Percentiles rank a stretch among this genome's conserved stretches.
phyloP scores from a whole-genome alignment of 2,797 vertebrate genomes.

The Thunnus albacares region DNA sequence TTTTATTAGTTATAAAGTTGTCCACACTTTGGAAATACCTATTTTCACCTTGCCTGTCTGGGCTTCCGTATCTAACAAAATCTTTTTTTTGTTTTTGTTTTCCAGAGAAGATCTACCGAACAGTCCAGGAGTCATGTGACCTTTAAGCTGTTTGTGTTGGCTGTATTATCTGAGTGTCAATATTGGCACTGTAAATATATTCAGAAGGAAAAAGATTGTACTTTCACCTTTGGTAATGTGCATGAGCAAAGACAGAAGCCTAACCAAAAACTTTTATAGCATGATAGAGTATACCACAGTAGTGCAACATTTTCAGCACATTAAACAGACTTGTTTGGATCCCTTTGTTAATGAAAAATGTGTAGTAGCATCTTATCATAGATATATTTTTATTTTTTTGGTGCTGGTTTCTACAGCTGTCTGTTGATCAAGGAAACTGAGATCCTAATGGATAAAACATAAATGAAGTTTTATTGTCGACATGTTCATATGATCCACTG shows the following conservation, averaged over 20 bases:
- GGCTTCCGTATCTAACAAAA: background rate
- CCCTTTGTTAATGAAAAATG: background rate
- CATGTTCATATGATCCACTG: background rate
- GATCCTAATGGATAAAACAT: too few species aligned
- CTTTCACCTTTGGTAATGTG: conserved; percentile 20
- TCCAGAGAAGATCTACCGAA: conserved; percentile 11
- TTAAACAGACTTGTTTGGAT: background rate
- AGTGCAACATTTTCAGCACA: background rate
- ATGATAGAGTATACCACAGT: background rate
- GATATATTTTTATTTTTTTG: background rate
- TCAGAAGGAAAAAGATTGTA: background rate
- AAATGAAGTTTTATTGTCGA: background rate
- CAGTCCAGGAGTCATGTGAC: conserved; percentile 1
- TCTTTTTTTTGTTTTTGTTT: background rate
- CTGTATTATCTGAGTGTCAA: conserved; percentile 30
- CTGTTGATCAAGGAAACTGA: background rate
- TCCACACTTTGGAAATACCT: background rate
- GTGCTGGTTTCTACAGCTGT: background rate
- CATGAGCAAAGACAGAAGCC: background rate
- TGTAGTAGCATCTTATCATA: background rate
- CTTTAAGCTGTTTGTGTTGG: conserved; percentile 7
- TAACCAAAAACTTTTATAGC: background rate
- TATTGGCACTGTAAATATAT: conserved; percentile 51
- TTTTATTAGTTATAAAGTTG: background rate
- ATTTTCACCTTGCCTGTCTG: background rate